Conservation (phyloP, 2,888 invertebrate genomes). For the Pocota personata region DNA sequence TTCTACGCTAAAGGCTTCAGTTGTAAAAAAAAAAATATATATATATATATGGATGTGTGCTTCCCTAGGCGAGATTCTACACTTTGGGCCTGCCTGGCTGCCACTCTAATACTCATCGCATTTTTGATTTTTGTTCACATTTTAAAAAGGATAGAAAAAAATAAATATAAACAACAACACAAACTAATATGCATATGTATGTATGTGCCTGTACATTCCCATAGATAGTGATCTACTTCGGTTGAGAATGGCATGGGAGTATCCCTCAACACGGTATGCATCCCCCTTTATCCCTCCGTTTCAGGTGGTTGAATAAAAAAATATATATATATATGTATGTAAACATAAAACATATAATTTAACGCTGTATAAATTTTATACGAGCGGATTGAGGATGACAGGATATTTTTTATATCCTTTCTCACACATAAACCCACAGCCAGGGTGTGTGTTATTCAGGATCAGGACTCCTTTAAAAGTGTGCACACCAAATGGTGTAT, state of each 20-base stretch:
- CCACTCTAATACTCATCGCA: constrained; percentile 64
- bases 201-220: constrained; percentile 37
- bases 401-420: constrained; percentile 55
- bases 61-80: constrained; percentile 59
- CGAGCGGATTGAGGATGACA: constrained; percentile 64
- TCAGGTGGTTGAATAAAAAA: neutral
- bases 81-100: constrained; percentile 29
- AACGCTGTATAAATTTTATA: constrained; percentile 73
- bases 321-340: no score
- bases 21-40: constrained; percentile 55
- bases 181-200: constrained; percentile 56
- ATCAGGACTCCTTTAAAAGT: constrained; percentile 16
- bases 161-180: constrained; percentile 58
- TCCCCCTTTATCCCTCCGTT: neutral
- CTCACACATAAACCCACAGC: neutral
- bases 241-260: constrained; percentile 1
- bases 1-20: constrained; percentile 68
- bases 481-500: constrained; percentile 37
- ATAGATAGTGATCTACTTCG: constrained; percentile 68
- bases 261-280: constrained; percentile 21
- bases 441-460: constrained; percentile 7
- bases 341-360: constrained; percentile 60
- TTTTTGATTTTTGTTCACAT: constrained; percentile 65
- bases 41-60: constrained; percentile 33
- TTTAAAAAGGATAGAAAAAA: constrained; percentile 17